Percentiles rank a stretch among this genome's conserved stretches.
Evolutionary conservation across 2,888 invertebrate genomes (phyloP).

Genomic region (Dusona sp.): DNA sequence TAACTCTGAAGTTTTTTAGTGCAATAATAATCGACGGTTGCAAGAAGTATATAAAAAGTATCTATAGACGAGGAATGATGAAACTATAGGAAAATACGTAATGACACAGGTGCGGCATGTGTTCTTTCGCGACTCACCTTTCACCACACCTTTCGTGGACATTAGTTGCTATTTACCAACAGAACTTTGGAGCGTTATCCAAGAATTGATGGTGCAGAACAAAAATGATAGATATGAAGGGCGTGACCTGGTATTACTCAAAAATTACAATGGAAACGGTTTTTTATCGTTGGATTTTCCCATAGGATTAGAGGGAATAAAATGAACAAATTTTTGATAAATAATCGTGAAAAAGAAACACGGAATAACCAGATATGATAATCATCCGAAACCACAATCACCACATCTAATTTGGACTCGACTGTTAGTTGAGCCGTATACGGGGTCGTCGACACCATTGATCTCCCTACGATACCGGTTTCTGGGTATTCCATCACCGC

Average conservation of each 20-base stretch:
- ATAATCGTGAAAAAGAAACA: background rate
- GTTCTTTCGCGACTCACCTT: slow-evolving; percentile 74
- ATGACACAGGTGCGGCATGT: slow-evolving; percentile 68
- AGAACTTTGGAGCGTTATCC: slow-evolving; percentile 36
- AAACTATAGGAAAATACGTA: slow-evolving; percentile 13
- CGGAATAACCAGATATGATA: background rate
- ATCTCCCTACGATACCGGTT: slow-evolving; percentile 48
- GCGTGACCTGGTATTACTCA: background rate
- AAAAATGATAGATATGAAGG: slow-evolving; percentile 19
- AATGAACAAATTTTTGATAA: background rate
- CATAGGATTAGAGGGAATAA: background rate
- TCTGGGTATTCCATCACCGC: slow-evolving; percentile 19
- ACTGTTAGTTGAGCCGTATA: too few relatives aligned
- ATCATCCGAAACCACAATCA: background rate
- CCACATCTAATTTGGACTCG: background rate
- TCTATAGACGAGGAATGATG: slow-evolving; percentile 36
- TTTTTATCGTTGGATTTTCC: background rate
- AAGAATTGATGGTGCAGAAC: slow-evolving; percentile 16
- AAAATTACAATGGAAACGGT: background rate
- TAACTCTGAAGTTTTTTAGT: background rate
- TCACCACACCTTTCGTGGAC: slow-evolving; percentile 73
- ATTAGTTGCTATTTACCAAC: slow-evolving; percentile 67
- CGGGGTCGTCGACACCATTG: background rate
- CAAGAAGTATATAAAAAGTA: slow-evolving; percentile 14
- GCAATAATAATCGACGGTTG: slow-evolving; percentile 14